phyloP scores from a whole-genome alignment of 2,113 vertebrate species.

The Balaeniceps rex region DNA sequence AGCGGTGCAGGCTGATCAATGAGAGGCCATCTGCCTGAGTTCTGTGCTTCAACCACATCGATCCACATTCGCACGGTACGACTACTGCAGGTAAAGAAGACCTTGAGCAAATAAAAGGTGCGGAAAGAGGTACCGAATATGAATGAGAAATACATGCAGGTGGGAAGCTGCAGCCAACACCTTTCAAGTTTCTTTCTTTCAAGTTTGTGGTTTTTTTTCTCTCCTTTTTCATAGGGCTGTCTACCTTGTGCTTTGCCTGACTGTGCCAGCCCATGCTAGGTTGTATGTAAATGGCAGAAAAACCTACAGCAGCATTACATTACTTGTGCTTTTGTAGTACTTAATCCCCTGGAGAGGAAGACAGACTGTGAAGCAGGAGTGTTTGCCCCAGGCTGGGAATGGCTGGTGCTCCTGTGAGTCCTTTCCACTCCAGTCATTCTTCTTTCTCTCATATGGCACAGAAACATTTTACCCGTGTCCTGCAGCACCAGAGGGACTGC shows the following conservation, averaged over 20 bases:
- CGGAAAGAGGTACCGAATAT: neutral
- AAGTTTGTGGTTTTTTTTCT: neutral
- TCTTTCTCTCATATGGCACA: neutral
- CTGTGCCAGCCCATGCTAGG: neutral
- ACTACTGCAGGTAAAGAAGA: neutral
- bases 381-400: neutral
- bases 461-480: neutral
- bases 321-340: neutral
- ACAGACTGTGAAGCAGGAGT: neutral
- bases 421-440: neutral
- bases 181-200: neutral
- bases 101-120: neutral
- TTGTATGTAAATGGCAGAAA: neutral
- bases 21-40: neutral
- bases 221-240: neutral
- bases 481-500: neutral
- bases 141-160: neutral
- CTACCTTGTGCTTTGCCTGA: neutral
- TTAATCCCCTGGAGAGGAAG: neutral
- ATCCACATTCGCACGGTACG: accelerated
- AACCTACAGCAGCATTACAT: neutral
- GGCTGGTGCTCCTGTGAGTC: neutral
- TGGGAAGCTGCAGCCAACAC: neutral
- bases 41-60: neutral
- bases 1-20: neutral